A percentile compares a stretch with the other conserved stretches of the same genome.
Conservation (phyloP, 1,140 invertebrate genomes). For the Stenopsyche tienmushanensis region DNA sequence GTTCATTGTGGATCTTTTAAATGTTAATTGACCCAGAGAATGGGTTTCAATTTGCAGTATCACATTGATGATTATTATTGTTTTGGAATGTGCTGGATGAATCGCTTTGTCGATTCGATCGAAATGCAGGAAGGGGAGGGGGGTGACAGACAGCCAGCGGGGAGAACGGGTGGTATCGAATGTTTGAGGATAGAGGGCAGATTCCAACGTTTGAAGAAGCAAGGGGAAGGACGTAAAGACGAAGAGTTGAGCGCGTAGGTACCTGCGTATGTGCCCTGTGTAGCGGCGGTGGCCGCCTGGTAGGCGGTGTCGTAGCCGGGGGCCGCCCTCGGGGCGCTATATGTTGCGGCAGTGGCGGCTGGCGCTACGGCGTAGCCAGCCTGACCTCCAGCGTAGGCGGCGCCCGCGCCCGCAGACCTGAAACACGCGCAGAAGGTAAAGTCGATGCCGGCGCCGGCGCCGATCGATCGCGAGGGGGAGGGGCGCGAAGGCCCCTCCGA, state of each 20-base stretch:
- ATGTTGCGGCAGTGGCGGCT: constrained; percentile 73
- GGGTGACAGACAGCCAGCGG: neutral
- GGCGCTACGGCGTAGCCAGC: constrained; percentile 81
- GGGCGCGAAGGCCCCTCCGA: neutral
- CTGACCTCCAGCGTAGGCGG: constrained; percentile 76
- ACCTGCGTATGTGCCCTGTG: constrained; percentile 66
- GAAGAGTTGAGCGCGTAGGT: constrained; percentile 28
- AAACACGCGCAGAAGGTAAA: constrained; percentile 44
- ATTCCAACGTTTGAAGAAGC: too few species aligned
- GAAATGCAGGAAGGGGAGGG: neutral
- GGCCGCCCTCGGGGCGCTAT: constrained; percentile 72
- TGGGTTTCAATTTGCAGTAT: too few species aligned
- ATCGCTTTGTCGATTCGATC: neutral
- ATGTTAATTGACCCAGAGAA: too few species aligned
- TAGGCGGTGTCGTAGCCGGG: constrained; percentile 77
- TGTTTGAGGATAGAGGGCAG: too few species aligned
- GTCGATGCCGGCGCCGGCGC: too few species aligned
- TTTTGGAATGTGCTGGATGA: too few species aligned
- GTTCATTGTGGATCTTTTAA: too few species aligned
- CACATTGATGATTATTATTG: too few species aligned
- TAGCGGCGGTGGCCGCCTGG: constrained; percentile 71
- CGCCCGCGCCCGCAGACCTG: constrained; percentile 64
- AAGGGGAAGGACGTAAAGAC: too few species aligned
- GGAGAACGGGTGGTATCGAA: neutral
- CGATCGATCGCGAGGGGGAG: too few species aligned